phyloP scores from a whole-genome alignment of 92 coral and sea anemone species.

The Phymanthus crucifer region DNA sequence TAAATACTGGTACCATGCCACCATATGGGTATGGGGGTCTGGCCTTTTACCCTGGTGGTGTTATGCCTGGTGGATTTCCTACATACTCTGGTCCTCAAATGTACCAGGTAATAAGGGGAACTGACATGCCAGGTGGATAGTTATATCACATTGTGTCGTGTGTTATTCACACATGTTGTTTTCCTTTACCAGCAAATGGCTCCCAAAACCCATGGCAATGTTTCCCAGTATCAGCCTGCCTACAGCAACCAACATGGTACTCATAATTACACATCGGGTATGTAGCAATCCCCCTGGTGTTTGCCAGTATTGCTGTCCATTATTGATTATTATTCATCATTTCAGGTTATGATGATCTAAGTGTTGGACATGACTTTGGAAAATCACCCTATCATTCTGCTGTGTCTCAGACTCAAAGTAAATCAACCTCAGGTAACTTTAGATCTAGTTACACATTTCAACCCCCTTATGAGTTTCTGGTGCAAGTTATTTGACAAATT shows the following conservation, averaged over 20 bases:
- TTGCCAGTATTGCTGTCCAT: background rate
- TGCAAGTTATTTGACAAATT: too few relatives aligned
- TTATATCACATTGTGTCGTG: background rate
- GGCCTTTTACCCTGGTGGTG: conserved; percentile 88
- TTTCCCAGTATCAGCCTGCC: conserved; percentile 76
- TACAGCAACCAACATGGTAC: conserved; percentile 78
- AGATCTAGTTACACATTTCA: too few relatives aligned
- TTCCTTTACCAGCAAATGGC: conserved; percentile 64
- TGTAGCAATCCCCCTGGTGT: background rate
- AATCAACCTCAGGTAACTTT: conserved; percentile 76
- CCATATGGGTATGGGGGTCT: conserved; percentile 85
- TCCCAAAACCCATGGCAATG: conserved; percentile 80
- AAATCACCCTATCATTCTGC: conserved; percentile 80
- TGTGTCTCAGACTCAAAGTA: conserved; percentile 81
- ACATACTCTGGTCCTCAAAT: conserved; percentile 71
- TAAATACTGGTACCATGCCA: conserved; percentile 75
- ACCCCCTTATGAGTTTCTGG: too few relatives aligned
- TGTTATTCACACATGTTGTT: background rate
- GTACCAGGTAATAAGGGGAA: conserved; percentile 89
- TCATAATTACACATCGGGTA: conserved; percentile 72
- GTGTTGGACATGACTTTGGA: conserved; percentile 73
- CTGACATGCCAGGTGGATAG: background rate
- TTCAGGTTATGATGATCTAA: conserved; percentile 79
- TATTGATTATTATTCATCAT: too few relatives aligned
- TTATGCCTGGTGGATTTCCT: conserved; percentile 91